Evolutionary conservation across 1,140 invertebrate genomes (phyloP).

Genomic region (Eulimnadia texana): DNA sequence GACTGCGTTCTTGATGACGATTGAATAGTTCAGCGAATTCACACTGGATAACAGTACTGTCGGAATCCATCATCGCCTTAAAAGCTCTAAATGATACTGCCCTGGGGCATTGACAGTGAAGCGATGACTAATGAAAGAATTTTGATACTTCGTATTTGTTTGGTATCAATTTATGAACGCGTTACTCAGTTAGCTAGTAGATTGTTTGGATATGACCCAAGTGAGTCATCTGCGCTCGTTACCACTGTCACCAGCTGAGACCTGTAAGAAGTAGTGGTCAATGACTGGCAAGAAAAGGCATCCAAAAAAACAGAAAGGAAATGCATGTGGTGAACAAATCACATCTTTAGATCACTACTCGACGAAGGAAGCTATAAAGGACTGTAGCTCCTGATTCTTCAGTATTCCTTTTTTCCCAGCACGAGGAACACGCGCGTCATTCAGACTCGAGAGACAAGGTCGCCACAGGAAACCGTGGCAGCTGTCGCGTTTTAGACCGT

Average conservation of each 20-base stretch:
- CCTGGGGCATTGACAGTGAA: neutral
- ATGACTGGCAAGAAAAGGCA: neutral
- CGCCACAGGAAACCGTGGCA: neutral
- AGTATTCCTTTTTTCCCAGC: neutral
- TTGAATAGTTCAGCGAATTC: constrained; percentile 22
- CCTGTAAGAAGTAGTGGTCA: neutral
- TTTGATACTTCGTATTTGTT: neutral
- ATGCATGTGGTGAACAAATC: no score
- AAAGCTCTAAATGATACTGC: neutral
- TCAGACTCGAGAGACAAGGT: neutral
- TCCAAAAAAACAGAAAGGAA: no score
- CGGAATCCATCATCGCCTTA: neutral
- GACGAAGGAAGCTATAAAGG: neutral
- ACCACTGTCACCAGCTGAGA: neutral
- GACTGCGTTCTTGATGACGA: constrained; percentile 18
- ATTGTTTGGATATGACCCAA: neutral
- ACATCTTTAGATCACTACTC: neutral
- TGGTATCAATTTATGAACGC: no score
- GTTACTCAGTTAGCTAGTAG: neutral
- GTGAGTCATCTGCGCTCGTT: neutral
- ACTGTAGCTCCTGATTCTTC: neutral
- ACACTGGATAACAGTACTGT: constrained; percentile 3
- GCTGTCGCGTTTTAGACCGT: neutral
- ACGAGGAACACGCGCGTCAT: neutral
- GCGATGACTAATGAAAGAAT: neutral